Evolutionary conservation across 1,140 invertebrate species (phyloP).

Genomic region (Zaprionus ghesquierei): DNA sequence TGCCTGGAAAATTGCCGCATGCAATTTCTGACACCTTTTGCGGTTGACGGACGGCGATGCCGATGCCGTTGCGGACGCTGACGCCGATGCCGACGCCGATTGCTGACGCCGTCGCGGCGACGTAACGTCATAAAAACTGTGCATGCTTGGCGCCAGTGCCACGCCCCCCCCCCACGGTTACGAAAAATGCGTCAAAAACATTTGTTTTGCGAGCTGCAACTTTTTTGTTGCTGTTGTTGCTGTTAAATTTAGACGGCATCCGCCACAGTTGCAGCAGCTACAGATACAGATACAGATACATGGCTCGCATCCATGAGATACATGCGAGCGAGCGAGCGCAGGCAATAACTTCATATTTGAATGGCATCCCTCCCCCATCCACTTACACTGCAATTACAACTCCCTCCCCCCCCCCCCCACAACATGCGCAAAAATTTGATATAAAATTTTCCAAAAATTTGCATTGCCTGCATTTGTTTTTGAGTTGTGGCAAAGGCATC

Average conservation of each 20-base stretch:
- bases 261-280: slow-evolving; percentile 25
- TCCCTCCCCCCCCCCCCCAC: background rate
- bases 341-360: slow-evolving; percentile 43
- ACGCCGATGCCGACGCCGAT: slow-evolving; percentile 1
- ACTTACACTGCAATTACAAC: background rate
- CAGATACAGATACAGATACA: slow-evolving; percentile 31
- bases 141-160: slow-evolving; percentile 54
- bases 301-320: background rate
- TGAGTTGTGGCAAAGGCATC: slow-evolving; percentile 56
- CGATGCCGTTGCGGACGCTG: slow-evolving; percentile 41
- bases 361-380: background rate
- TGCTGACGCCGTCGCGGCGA: slow-evolving; percentile 35
- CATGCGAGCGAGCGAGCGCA: background rate
- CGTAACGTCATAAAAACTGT: slow-evolving; percentile 60
- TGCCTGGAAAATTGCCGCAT: slow-evolving; percentile 44
- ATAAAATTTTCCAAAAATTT: slow-evolving; percentile 32
- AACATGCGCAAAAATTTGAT: slow-evolving; percentile 35
- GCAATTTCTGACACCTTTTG: slow-evolving; percentile 69
- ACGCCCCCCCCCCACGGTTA: background rate
- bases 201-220: slow-evolving; percentile 38
- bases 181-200: slow-evolving; percentile 51
- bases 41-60: slow-evolving; percentile 63
- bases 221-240: slow-evolving; percentile 15
- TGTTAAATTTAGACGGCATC: slow-evolving; percentile 69
- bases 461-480: slow-evolving; percentile 57